Percentiles rank a stretch among this genome's conserved stretches.
phyloP scores from a whole-genome alignment of 2,888 invertebrate species.

The Pachycephus smyrnensis region DNA sequence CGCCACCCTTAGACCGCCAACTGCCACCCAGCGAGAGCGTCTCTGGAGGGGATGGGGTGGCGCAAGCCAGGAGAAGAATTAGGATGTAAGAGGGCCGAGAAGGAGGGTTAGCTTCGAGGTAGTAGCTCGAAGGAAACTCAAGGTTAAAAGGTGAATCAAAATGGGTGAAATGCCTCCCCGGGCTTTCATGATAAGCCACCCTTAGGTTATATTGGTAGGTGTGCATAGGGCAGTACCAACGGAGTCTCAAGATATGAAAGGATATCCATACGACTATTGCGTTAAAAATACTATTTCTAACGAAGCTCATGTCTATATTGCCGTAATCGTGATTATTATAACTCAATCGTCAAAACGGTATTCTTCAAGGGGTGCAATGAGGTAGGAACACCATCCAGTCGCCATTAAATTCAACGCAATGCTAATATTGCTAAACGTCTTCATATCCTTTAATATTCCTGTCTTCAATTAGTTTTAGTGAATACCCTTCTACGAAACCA shows the following conservation, averaged over 20 bases:
- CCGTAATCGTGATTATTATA: not conserved
- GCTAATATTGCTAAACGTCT: not conserved
- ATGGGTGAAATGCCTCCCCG: not conserved
- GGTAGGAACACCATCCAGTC: not conserved
- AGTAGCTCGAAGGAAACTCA: not conserved
- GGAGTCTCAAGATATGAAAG: not conserved
- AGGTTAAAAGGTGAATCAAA: not conserved
- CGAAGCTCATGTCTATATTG: not conserved
- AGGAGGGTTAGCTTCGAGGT: not conserved
- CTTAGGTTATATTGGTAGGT: not conserved
- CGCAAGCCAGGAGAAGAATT: slow-evolving; percentile 16
- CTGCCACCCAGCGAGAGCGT: not conserved
- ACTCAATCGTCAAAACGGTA: not conserved
- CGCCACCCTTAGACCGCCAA: not conserved
- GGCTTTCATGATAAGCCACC: not conserved
- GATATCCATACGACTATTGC: not conserved
- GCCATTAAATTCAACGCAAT: not conserved
- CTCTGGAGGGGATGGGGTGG: slow-evolving; percentile 1
- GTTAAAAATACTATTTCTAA: not conserved
- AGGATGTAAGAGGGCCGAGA: slow-evolving; percentile 16
- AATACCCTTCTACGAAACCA: not conserved
- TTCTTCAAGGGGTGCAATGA: not conserved
- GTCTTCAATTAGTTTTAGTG: not conserved
- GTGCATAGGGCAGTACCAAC: not conserved
- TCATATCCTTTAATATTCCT: not conserved